Percentiles rank a stretch among this genome's conserved stretches.
These are phyloP conservation scores for Unio delphinus DNA, from an alignment of 2,888 invertebrate species.

Conservation along the genomic window DNA sequence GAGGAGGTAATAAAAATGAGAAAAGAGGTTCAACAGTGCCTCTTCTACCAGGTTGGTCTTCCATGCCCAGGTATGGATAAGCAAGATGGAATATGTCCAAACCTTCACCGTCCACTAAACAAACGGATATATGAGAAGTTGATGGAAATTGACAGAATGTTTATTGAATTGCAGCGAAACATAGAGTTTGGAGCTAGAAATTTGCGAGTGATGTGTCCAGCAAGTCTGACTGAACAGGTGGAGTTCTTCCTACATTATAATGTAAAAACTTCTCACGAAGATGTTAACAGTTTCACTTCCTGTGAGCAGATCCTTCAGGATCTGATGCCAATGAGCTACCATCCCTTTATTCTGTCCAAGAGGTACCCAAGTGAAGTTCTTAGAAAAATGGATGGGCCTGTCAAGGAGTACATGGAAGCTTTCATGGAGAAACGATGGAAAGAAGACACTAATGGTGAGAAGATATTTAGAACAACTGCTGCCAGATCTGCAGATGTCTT, in stretches of 20 bases:
- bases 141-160: slow-evolving; percentile 20
- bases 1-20: slow-evolving; percentile 9
- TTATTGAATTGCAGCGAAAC: slow-evolving; percentile 25
- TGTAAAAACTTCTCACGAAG: too few species aligned
- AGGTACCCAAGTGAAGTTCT: slow-evolving; percentile 11
- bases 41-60: slow-evolving; percentile 7
- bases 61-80: slow-evolving; percentile 10
- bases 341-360: slow-evolving; percentile 4
- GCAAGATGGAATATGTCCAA: slow-evolving; percentile 9
- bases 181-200: slow-evolving; percentile 17
- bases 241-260: slow-evolving; percentile 1
- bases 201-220: slow-evolving; percentile 6
- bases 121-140: slow-evolving; percentile 8
- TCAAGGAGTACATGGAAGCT: slow-evolving; percentile 6
- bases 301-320: background rate
- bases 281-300: too few species aligned
- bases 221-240: slow-evolving; percentile 1
- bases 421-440: slow-evolving; percentile 16
- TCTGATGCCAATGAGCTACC: slow-evolving; percentile 23
- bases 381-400: slow-evolving; percentile 5
- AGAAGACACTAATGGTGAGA: background rate
- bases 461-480: slow-evolving; percentile 9
- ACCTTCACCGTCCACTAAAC: slow-evolving; percentile 7
- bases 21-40: slow-evolving; percentile 4
- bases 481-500: slow-evolving; percentile 16